phyloP scores from a whole-genome alignment of 2,113 vertebrate species.

The Promerops cafer region DNA sequence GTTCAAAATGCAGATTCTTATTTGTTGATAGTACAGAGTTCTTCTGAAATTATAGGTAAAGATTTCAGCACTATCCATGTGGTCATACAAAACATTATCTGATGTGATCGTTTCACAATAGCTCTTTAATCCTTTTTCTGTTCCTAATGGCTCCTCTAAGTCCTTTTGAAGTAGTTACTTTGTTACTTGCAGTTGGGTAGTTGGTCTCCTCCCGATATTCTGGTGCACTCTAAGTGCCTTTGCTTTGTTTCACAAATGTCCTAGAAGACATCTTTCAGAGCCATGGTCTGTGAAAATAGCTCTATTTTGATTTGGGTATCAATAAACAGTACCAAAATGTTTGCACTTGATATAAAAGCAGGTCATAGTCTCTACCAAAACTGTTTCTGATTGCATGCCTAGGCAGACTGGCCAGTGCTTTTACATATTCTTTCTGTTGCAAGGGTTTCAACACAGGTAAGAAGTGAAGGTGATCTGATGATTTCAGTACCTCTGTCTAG shows the following conservation, averaged over 20 bases:
- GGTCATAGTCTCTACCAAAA: neutral
- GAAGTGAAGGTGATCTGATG: neutral
- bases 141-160: neutral
- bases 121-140: neutral
- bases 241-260: neutral
- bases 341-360: neutral
- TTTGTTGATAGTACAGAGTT: neutral
- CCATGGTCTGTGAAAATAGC: neutral
- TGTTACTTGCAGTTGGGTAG: neutral
- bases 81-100: neutral
- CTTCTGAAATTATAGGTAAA: neutral
- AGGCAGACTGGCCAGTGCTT: neutral
- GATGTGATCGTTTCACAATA: neutral
- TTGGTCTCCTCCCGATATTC: neutral
- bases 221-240: neutral
- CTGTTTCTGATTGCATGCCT: neutral
- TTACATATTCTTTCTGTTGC: neutral
- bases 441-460: neutral
- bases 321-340: neutral
- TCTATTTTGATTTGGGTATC: neutral
- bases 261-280: neutral
- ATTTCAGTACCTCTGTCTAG: neutral
- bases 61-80: neutral
- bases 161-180: neutral
- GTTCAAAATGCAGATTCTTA: neutral